phyloP scores from a whole-genome alignment of 2,797 vertebrate genomes.

The Gymnopithys bicolor region DNA sequence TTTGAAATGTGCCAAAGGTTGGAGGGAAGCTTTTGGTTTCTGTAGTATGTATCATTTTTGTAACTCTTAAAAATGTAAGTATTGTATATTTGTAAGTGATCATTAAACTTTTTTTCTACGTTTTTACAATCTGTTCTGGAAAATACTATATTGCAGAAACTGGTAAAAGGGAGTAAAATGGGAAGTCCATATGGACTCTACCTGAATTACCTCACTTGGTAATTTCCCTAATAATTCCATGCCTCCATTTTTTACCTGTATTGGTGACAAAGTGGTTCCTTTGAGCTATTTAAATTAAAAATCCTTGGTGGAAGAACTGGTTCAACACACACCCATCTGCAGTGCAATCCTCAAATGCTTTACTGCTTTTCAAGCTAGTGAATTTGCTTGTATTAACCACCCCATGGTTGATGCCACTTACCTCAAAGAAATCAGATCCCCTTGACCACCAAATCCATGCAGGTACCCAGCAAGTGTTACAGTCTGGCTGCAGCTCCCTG shows the following conservation, averaged over 20 bases:
- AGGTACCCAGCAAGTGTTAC: accelerated
- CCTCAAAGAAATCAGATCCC: background rate
- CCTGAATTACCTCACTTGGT: background rate
- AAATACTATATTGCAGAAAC: background rate
- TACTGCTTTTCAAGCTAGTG: background rate
- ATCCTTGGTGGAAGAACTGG: background rate
- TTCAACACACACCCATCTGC: background rate
- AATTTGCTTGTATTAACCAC: background rate
- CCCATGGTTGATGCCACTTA: accelerated
- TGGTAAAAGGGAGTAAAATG: background rate
- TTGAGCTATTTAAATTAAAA: background rate
- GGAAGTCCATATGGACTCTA: background rate
- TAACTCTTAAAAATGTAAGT: slow-evolving; percentile 55
- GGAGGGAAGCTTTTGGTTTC: background rate
- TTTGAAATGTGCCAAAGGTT: background rate
- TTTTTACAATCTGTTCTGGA: slow-evolving; percentile 1
- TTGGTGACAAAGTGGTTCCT: background rate
- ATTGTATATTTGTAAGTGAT: slow-evolving; percentile 66
- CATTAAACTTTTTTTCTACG: slow-evolving; percentile 40
- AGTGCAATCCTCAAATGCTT: background rate
- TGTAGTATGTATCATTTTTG: background rate
- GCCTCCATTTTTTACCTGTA: background rate
- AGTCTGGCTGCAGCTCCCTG: background rate
- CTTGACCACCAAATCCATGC: accelerated
- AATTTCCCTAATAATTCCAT: background rate